Base-by-base conservation (phyloP, 1,140 invertebrate genomes). In the Drosophila erecta region DNA sequence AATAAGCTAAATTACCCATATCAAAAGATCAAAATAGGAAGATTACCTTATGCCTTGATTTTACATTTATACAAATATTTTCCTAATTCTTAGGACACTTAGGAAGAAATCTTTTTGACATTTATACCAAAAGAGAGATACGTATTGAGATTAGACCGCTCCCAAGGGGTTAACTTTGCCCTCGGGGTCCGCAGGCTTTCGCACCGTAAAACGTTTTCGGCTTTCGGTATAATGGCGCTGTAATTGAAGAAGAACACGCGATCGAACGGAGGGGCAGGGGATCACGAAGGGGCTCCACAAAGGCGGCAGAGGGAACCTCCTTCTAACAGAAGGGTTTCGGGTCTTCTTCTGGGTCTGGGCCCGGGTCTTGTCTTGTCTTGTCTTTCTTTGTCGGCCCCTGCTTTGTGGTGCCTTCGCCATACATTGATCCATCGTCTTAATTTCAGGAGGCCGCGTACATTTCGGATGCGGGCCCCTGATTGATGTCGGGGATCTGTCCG, bases 211-310 rank as follows among this genome's bases (percentile, higher is more conserved):
- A 70, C 77, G 81, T 89, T 83, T 69, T 70, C 76, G 72, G 84
- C 79, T 79, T 79, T 81, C 58, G 65, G 70, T 87, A 87, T 87
- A 87, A 87, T 87, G 72, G 79, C 79, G 79, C 79, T 79, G 84
- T 89, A 89, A 89, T 89, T 89, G 84, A 89, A 89, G 76, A 80
- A 77, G 79, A 89, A 89, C 84, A 89, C 84, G 84, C 84, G 79
- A 89, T 89, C 84, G 24, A 15, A 41, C 59, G 61, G 57, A 51
- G 76, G 56, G 20, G 30, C 7, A 60, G 57, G 27, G 30, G 27
- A 1, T 20, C 27, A 17, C 4, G n/a, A 22, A 20, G 50, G 15
- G 22, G 12, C 30, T 5, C 37, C 40, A 64, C 46, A 67, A 65
- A 75, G 71, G 57, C 27, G 60, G 37, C 41, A 40, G 30, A 79